phyloP scores from a whole-genome alignment of 2,113 vertebrate species.

The Drymodes brunneopygia region DNA sequence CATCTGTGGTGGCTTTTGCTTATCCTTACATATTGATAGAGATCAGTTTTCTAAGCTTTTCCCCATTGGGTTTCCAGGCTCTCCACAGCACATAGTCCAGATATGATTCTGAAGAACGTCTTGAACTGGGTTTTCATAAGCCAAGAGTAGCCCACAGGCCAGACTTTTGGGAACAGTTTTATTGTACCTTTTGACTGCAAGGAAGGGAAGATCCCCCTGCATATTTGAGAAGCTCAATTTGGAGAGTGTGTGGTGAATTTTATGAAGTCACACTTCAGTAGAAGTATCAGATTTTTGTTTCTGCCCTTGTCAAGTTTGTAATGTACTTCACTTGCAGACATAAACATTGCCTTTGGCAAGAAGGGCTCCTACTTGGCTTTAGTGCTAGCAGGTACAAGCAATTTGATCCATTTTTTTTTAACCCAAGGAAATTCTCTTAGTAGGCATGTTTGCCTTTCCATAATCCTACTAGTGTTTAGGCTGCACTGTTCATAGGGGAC shows the following conservation, averaged over 20 bases:
- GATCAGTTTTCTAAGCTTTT: background rate
- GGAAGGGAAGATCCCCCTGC: background rate
- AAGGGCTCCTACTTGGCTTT: background rate
- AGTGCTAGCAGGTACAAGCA: background rate
- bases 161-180: background rate
- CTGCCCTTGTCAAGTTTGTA: background rate
- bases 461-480: conserved; percentile 22
- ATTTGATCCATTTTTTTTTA: background rate
- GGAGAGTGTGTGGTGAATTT: background rate
- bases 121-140: background rate
- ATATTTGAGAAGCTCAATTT: background rate
- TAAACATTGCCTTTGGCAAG: conserved; percentile 38
- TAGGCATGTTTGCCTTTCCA: background rate
- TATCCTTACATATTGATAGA: background rate
- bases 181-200: background rate
- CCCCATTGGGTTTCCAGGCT: background rate
- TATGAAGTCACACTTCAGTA: background rate
- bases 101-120: background rate
- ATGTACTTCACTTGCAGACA: background rate
- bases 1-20: background rate
- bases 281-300: background rate
- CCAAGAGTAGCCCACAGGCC: background rate
- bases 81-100: background rate
- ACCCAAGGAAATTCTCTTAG: background rate
- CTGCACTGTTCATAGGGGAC: background rate